phyloP scores from a whole-genome alignment of 2,113 vertebrate species.

The Pseudonaja textilis region DNA sequence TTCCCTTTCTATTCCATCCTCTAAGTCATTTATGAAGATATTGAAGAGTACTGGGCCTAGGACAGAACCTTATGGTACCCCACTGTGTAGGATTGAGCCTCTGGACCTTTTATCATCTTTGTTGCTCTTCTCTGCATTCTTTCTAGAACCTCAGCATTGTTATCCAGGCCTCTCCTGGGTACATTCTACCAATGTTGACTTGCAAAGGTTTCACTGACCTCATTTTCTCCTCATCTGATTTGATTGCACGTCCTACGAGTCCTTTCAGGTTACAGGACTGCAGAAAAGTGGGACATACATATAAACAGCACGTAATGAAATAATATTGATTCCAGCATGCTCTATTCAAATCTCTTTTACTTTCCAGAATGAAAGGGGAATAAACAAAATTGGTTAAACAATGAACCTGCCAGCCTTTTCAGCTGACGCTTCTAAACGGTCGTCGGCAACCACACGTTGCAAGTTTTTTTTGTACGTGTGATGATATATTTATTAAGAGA shows the following conservation, averaged over 20 bases:
- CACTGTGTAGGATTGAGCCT: no score
- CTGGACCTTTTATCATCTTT: no score
- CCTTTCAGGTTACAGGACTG: neutral
- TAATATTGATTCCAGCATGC: neutral
- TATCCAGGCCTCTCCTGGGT: neutral
- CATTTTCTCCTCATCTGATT: neutral
- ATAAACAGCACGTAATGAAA: neutral
- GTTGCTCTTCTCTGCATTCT: no score
- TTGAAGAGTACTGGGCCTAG: no score
- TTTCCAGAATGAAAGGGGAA: neutral
- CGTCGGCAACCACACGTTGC: neutral
- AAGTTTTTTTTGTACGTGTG: neutral
- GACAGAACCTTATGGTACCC: no score
- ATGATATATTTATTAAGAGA: neutral
- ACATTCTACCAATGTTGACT: neutral
- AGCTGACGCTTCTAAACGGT: neutral
- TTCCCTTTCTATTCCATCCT: no score
- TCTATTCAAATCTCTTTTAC: neutral
- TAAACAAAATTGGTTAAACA: constrained; percentile 10
- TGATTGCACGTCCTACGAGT: neutral
- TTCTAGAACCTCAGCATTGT: neutral
- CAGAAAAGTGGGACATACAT: neutral
- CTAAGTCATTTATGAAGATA: no score
- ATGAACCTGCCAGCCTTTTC: neutral
- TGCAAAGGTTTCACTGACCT: neutral